These are phyloP conservation scores for Dermochelys coriacea DNA, from an alignment of 2,797 vertebrate species.

Conservation along the genomic window DNA sequence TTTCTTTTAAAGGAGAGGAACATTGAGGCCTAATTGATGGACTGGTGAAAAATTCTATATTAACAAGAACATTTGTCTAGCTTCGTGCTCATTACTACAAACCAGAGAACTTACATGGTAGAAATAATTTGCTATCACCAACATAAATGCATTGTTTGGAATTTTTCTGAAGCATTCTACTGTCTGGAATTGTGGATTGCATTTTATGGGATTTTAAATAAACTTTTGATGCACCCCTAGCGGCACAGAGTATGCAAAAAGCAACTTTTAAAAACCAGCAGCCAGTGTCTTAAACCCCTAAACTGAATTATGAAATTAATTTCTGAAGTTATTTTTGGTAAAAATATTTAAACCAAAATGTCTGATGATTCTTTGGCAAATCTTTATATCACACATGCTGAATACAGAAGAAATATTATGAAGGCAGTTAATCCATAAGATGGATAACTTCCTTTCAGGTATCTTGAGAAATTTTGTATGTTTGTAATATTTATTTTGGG, in stretches of 20 bases:
- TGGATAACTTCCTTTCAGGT: background rate
- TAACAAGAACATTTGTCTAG: background rate
- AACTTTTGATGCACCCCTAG: background rate
- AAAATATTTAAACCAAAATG: background rate
- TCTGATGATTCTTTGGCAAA: background rate
- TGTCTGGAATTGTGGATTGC: constrained; percentile 24
- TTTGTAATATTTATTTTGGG: background rate
- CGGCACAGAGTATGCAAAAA: background rate
- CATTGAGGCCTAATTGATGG: background rate
- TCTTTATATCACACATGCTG: background rate
- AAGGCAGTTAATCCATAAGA: background rate
- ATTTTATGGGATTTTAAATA: background rate
- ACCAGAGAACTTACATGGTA: constrained; percentile 13
- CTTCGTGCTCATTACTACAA: background rate
- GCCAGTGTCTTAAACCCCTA: background rate
- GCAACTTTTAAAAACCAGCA: background rate
- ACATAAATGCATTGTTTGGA: constrained; percentile 7
- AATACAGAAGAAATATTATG: background rate
- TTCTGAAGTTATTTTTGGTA: background rate
- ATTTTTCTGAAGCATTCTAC: constrained; percentile 36
- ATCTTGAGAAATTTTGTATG: background rate
- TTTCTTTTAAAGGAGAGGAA: background rate
- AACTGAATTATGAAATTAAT: background rate
- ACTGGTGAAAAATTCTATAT: background rate
- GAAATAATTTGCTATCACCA: constrained; percentile 30